Conservation (phyloP, 2,888 invertebrate species). For the Cheilosia grossa region DNA sequence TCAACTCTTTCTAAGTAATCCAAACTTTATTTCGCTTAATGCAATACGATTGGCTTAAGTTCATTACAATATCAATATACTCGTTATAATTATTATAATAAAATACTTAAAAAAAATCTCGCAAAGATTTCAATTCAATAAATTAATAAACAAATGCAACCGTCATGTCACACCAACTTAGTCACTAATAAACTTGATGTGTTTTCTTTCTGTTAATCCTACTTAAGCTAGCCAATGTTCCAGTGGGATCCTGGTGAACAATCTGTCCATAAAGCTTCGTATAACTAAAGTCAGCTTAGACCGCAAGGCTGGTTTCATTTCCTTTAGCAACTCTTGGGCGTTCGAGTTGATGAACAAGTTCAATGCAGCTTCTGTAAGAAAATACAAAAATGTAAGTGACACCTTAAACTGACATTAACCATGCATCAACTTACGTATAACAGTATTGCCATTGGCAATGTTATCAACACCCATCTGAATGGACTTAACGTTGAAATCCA, state of each 20-base stretch:
- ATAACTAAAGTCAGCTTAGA: conserved; percentile 90
- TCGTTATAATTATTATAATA: conserved; percentile 12
- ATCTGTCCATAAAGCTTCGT: conserved; percentile 89
- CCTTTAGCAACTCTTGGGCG: conserved; percentile 91
- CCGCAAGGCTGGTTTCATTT: conserved; percentile 93
- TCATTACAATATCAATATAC: background rate
- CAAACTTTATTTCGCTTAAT: conserved; percentile 38
- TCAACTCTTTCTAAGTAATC: background rate
- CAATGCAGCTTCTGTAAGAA: conserved; percentile 89
- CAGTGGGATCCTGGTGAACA: conserved; percentile 90
- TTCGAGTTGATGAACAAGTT: conserved; percentile 94
- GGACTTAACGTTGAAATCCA: conserved; percentile 92
- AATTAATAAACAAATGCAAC: conserved; percentile 51
- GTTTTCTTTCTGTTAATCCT: conserved; percentile 55
- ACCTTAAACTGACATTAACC: background rate
- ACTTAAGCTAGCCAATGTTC: conserved; percentile 88
- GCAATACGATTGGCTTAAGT: background rate
- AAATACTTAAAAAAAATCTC: conserved; percentile 18
- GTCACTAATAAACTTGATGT: conserved; percentile 5
- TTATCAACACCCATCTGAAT: conserved; percentile 94
- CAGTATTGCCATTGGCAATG: conserved; percentile 90
- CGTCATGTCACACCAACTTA: conserved; percentile 26
- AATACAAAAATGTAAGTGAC: conserved; percentile 7
- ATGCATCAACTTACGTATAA: conserved; percentile 87
- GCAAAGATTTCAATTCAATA: conserved; percentile 41